These are phyloP conservation scores for Oophaga pumilio DNA, from an alignment of 2,113 vertebrate species.

Conservation along the genomic window DNA sequence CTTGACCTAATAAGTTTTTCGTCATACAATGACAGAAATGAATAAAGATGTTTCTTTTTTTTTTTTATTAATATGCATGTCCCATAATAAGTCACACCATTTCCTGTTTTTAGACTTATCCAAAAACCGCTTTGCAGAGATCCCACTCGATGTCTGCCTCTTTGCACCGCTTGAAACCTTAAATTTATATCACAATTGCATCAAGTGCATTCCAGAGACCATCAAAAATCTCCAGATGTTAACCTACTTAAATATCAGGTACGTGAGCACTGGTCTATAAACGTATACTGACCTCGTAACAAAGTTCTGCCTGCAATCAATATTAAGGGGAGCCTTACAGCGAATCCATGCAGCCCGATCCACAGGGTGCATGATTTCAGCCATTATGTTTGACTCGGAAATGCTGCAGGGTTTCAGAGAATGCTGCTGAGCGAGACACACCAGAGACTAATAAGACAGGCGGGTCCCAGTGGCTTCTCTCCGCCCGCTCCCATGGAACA, in stretches of 20 bases:
- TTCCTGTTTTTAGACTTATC: conserved; percentile 85
- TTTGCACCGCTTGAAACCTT: conserved; percentile 94
- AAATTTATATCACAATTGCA: conserved; percentile 98
- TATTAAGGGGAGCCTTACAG: too few relatives aligned
- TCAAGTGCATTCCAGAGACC: conserved; percentile 94
- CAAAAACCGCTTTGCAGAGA: conserved; percentile 93
- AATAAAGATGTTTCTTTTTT: conserved; percentile 46
- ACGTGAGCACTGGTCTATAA: conserved; percentile 47
- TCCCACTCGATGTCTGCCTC: conserved; percentile 92
- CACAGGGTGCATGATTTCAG: too few relatives aligned
- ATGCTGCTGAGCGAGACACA: too few relatives aligned
- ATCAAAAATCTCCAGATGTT: conserved; percentile 97
- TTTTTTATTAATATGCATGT: too few relatives aligned
- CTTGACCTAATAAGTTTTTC: too few relatives aligned
- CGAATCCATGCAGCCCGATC: too few relatives aligned
- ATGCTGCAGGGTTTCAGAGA: too few relatives aligned
- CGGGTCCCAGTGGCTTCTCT: too few relatives aligned
- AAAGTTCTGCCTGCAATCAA: neutral
- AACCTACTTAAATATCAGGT: conserved; percentile 98
- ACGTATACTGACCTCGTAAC: neutral
- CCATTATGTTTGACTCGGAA: too few relatives aligned
- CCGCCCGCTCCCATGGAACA: too few relatives aligned
- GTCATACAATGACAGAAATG: too few relatives aligned
- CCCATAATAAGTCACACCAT: neutral
- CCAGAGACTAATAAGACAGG: too few relatives aligned